Evolutionary conservation across 1,140 invertebrate genomes (phyloP).

Genomic region (Coenobita brevimanus): DNA sequence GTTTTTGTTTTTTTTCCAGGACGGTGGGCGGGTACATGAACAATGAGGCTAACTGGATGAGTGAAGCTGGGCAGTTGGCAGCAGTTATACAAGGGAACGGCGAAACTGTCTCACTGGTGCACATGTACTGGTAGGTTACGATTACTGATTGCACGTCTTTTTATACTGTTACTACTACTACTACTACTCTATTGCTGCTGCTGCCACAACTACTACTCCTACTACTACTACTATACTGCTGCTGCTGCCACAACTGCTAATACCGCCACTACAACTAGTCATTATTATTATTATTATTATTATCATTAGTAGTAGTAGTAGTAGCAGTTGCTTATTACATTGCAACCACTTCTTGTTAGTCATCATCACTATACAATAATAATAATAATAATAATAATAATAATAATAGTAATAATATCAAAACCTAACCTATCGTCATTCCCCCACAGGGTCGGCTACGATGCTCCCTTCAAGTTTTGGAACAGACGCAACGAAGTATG

Average conservation of each 20-base stretch:
- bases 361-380: too few species aligned
- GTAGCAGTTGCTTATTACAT: too few species aligned
- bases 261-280: too few species aligned
- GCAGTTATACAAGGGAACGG: slow-evolving; percentile 23
- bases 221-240: too few species aligned
- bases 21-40: slow-evolving; percentile 41
- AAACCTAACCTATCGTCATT: too few species aligned
- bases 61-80: slow-evolving; percentile 25
- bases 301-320: neutral
- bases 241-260: too few species aligned
- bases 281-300: neutral
- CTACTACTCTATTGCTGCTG: too few species aligned
- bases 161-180: too few species aligned
- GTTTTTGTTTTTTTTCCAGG: neutral
- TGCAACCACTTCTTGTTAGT: too few species aligned
- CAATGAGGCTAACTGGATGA: slow-evolving; percentile 18
- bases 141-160: too few species aligned
- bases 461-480: slow-evolving; percentile 41
- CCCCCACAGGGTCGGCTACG: slow-evolving; percentile 39
- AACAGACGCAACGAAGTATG: slow-evolving; percentile 36
- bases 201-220: too few species aligned
- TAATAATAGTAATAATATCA: neutral
- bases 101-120: neutral
- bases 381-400: neutral
- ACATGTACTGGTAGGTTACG: slow-evolving; percentile 48